Base-by-base conservation (phyloP, 53 echinoderm and acorn worm genomes). In the Astropecten irregularis region DNA sequence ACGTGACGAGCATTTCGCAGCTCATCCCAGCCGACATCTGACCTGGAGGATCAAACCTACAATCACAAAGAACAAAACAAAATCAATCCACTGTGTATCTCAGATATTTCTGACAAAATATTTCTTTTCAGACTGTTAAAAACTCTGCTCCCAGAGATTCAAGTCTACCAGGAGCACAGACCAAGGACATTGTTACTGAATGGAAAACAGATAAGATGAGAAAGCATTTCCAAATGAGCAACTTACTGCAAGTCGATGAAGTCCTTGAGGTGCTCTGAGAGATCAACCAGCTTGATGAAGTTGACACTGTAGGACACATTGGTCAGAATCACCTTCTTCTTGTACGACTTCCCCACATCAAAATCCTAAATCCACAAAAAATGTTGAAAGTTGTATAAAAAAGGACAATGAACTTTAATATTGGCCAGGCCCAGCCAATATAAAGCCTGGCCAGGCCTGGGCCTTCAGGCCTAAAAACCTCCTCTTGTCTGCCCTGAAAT, bases 11-110 rank as follows among this genome's bases (percentile, higher is more conserved):
- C 99, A 99, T 92, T 10, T 99, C 99, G 83, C 99, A 99, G 68
- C 94, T 99, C 99, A 99, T 94, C 11, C 99, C 99, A 39, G 99
- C 99, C 18, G 99, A 99, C 99, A 99, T 95, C 76, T 99, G 99
- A 81, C 99, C 99, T 13, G 99, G 99, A 16, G 99, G 99, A 83
- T 99, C 92, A 83, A 94, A 99, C 40, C 99, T 99, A 21, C 26
- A 56, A 28, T 4, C 15, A 71, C 32, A 71, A 71, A 33, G 18
- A 39, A 71, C 18, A 44, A 8, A n/a, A n/a, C n/a, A n/a, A n/a
- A n/a, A n/a, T n/a, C n/a, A 49, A 49, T 13, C 11, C 49, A 49
- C 11, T 18, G 18, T 13, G 11, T 10, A 49, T 13, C 10, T 16
- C 49, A 49, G 49, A 49, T 13, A 49, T 10, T 49, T 49, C 16